Conservation (phyloP, 1,140 invertebrate species). For the Lysiphlebus fabarum region DNA sequence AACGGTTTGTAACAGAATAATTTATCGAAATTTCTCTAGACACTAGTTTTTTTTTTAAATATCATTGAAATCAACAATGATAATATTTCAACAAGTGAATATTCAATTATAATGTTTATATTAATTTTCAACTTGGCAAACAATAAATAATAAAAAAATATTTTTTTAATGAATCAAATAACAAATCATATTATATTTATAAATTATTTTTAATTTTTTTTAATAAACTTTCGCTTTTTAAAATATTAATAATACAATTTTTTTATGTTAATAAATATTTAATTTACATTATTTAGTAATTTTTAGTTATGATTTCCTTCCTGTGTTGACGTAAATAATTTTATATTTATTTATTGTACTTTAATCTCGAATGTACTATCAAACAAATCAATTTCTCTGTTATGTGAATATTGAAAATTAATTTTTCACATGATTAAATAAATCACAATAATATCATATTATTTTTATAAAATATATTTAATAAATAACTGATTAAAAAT, state of each 20-base stretch:
- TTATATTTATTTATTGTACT: constrained; percentile 2
- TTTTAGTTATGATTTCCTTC: constrained; percentile 11
- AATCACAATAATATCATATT: not conserved
- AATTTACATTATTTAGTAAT: constrained; percentile 2
- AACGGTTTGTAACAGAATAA: not conserved
- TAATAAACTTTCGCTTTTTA: not conserved
- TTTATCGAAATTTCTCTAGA: no score
- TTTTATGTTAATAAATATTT: not conserved
- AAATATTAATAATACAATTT: not conserved
- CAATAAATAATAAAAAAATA: constrained; percentile 22
- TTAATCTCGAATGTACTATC: not conserved
- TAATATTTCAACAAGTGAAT: no score
- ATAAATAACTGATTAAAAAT: no score
- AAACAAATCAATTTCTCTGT: constrained; percentile 23
- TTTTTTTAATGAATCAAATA: constrained; percentile 19
- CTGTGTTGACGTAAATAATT: constrained; percentile 5
- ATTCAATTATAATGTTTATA: no score
- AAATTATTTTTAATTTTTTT: no score
- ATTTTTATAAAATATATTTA: no score
- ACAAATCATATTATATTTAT: no score
- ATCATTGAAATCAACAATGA: no score
- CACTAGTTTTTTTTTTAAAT: not conserved
- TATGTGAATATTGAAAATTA: constrained; percentile 2
- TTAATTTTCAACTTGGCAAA: no score
- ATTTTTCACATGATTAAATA: constrained; percentile 3